Evolutionary conservation across 2,797 vertebrate species (phyloP), one percentile per base, ranked within the genome.

Genomic region (Myoxocephalus aenaeus): DNA sequence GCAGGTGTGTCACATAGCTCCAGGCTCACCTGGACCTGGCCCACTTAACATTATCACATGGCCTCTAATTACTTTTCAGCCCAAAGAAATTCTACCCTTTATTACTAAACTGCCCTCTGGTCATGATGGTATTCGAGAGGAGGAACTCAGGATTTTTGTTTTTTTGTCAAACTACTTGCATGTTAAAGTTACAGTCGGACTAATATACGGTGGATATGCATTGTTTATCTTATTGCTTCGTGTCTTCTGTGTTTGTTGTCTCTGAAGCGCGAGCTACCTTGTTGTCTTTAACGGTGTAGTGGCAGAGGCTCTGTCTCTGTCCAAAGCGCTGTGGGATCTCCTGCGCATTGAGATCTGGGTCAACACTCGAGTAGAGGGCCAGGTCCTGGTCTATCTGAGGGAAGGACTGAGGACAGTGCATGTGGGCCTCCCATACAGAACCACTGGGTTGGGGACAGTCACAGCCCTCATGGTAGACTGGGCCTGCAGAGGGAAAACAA

Each of bases 221-320:
- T 13, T 13, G 50, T 53, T 53, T 17, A 56, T 27, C 13, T 13
- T 54, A 51, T 54, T 25, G 10, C 50, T 22, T 22, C n/a, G 5
- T 56, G 44, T 34, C 5, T 3, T 34, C 10, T 5, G 6, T 36
- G 50, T 58, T 27, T 40, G 38, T 10, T 12, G 38, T 40, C 12
- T n/a, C 3, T 51, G 32, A 7, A 0, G 17, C 32, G 29, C 15
- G 4, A 22, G 27, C 0, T 92, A 99, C 98, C 97, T 97, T 95
- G 66, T 99, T 99, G 89, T 98, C 92, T 94, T 97, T 99, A 80
- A 99, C 83, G 32, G 97, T 97, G 88, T 99, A 99, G 92, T 99
- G 98, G 78, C 98, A 99, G 72, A 99, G 94, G 84, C 97, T 99
- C 83, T 99, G 97, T 61, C 97, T 96, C 85, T 97, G 96, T 44